Base-by-base conservation (phyloP, 2,797 vertebrate genomes). In the Arctocebus calabarensis region DNA sequence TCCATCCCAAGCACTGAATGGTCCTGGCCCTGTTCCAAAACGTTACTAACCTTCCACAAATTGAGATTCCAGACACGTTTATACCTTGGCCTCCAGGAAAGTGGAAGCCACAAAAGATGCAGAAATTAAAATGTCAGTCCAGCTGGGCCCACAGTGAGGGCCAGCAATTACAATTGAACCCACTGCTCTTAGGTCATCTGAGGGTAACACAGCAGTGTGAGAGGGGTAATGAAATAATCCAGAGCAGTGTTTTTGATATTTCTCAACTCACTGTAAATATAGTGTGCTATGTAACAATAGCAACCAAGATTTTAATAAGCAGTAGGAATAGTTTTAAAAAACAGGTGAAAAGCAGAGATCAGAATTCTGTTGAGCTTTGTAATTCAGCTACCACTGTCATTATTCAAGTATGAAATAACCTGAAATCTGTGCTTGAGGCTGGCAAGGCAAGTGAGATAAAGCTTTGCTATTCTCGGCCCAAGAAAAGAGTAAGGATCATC, bases 101-200 rank as follows among this genome's bases (percentile, higher is more conserved):
- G 92, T 86, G 91, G 74, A 94, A 12, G 2, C 74, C 96, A 90
- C 91, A 96, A 85, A 95, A 96, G 77, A 95, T 79, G 89, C 85
- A 94, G 95, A 96, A 97, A 93, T 66, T 74, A 97, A 96, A 96
- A 96, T 64, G 59, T 95, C 74, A 91, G 85, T 90, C 90, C 94
- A 94, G 85, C 94, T 96, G 94, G 88, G 96, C 45, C 85, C 78
- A 93, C 77, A 73, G 0, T 62, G 70, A 87, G 91, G 84, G 7
- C 48, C 17, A 3, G 37, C 48, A 97, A 87, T 94, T 94, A 74
- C 90, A 79, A 40, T 91, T 66, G 29, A 81, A 86, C 29, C 70
- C 57, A 9, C 34, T 45, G 22, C 59, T 70, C 23, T 70, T 34
- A n/a, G 82, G 84, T 79, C 88, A 86, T 89, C 88, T 95, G 78